Conservation (phyloP, 2,113 vertebrate species). For the Cyprinodon brontotheroides region DNA sequence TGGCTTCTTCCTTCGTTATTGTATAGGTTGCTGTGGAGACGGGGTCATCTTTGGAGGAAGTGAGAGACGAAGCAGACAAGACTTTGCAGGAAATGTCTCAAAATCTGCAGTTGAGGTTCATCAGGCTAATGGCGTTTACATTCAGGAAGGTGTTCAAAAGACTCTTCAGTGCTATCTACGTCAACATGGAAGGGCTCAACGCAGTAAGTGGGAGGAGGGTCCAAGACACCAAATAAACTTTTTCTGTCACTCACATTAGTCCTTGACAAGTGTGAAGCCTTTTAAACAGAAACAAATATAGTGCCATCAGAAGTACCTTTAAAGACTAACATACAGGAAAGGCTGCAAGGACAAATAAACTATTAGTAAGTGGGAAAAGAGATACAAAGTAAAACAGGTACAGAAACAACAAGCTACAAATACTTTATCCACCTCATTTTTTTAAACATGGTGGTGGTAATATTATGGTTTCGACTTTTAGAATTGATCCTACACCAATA, state of each 20-base stretch:
- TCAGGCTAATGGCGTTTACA: slow-evolving; percentile 88
- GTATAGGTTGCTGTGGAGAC: slow-evolving; percentile 85
- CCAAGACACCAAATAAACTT: background rate
- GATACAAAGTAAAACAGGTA: background rate
- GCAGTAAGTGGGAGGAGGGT: slow-evolving; percentile 76
- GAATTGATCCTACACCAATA: background rate
- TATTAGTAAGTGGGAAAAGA: too few species aligned
- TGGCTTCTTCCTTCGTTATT: background rate
- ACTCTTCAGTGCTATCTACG: slow-evolving; percentile 86
- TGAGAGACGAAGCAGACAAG: slow-evolving; percentile 82
- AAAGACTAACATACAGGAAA: too few species aligned
- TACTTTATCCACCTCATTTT: background rate
- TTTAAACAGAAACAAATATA: background rate
- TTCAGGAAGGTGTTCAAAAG: slow-evolving; percentile 91
- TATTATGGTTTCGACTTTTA: background rate
- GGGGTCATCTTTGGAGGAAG: slow-evolving; percentile 78
- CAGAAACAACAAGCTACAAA: background rate
- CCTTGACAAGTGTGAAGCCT: background rate
- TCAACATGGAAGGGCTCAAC: slow-evolving; percentile 94
- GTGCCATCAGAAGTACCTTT: too few species aligned
- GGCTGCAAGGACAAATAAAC: too few species aligned
- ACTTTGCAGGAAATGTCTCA: slow-evolving; percentile 95
- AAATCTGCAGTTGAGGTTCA: slow-evolving; percentile 85
- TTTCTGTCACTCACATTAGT: background rate
- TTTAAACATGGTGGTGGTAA: background rate